A percentile compares a stretch with the other conserved stretches of the same genome.
These are phyloP conservation scores for Nephrotoma appendiculata DNA, from an alignment of 2,888 invertebrate species.

Conservation along the genomic window DNA sequence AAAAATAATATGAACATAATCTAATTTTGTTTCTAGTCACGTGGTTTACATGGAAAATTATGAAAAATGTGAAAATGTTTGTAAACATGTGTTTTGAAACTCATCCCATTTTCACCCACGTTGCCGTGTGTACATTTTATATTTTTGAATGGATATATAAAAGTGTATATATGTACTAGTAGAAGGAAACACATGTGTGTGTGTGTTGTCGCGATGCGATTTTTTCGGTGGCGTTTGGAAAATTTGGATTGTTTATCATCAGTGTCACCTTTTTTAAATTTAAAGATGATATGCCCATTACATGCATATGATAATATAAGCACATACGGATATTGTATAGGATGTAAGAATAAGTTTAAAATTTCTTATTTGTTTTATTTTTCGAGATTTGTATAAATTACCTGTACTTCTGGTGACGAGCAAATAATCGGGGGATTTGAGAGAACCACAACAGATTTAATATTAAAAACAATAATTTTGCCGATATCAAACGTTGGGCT, in stretches of 20 bases:
- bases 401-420: no score
- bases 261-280: neutral
- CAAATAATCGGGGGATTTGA: no score
- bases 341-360: no score
- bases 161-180: neutral
- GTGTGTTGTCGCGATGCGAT: neutral
- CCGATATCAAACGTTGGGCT: no score
- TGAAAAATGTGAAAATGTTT: neutral
- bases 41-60: neutral
- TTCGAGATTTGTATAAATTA: no score
- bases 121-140: neutral
- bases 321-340: no score
- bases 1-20: neutral
- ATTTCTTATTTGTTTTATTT: no score
- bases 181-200: neutral
- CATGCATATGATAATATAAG: neutral
- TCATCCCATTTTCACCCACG: neutral
- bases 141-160: neutral
- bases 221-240: neutral
- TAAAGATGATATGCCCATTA: neutral
- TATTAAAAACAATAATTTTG: no score
- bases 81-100: neutral
- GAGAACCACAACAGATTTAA: no score
- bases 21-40: neutral
- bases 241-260: neutral